Percentiles rank a stretch among this genome's conserved stretches.
These are phyloP conservation scores for Lophotriccus pileatus DNA, from an alignment of 2,797 vertebrate species.

Conservation along the genomic window DNA sequence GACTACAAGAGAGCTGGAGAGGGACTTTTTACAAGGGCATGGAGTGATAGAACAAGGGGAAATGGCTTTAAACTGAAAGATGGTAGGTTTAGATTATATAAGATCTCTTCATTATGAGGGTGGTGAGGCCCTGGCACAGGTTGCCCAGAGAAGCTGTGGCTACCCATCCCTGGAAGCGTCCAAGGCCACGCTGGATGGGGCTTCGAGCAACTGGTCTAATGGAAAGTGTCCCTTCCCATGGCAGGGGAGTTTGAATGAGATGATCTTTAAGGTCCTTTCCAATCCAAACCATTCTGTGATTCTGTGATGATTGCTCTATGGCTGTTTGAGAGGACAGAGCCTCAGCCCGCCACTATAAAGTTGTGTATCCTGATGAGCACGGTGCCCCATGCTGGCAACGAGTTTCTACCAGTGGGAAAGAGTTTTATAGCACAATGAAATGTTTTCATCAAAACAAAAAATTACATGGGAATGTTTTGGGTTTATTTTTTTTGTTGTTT, in stretches of 20 bases:
- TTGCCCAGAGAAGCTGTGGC: not conserved
- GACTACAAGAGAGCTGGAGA: not conserved
- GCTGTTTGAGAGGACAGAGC: not conserved
- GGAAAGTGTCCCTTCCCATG: not conserved
- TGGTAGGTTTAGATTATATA: not conserved
- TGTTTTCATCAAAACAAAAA: not conserved
- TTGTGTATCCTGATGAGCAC: not conserved
- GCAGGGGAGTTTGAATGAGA: not conserved
- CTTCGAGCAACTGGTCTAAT: not conserved
- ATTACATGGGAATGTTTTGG: not conserved
- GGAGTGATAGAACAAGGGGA: not conserved
- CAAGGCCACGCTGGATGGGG: rapidly evolving
- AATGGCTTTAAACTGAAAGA: not conserved
- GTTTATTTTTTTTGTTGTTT: no score
- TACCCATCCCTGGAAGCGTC: not conserved
- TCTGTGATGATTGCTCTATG: rapidly evolving
- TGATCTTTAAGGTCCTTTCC: not conserved
- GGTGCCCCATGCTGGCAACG: not conserved
- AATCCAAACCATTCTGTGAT: not conserved
- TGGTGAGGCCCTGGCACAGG: not conserved
- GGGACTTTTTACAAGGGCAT: not conserved
- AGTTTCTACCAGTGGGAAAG: not conserved
- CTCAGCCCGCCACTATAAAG: not conserved
- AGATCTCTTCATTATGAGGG: not conserved
- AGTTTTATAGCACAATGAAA: not conserved